These are phyloP conservation scores for Asarcornis scutulata DNA, from an alignment of 2,113 vertebrate species.

Conservation along the genomic window DNA sequence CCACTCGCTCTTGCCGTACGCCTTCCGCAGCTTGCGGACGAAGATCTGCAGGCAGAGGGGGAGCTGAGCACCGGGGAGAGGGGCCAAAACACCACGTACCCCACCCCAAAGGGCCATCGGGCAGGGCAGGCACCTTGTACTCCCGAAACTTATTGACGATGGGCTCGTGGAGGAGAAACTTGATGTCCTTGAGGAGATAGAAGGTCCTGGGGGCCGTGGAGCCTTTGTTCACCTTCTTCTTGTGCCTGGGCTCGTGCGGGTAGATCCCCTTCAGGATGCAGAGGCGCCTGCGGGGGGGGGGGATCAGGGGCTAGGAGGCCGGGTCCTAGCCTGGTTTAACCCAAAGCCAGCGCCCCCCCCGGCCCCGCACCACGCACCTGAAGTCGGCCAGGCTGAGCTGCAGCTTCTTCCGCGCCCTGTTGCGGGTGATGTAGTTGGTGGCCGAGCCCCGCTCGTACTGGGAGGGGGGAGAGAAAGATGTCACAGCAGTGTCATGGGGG, in stretches of 20 bases:
- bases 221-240: slow-evolving; percentile 98
- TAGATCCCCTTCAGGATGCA: slow-evolving; percentile 98
- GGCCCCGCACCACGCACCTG: slow-evolving; percentile 76
- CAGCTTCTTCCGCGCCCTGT: slow-evolving; percentile 94
- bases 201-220: slow-evolving; percentile 92
- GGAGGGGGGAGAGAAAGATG: not conserved
- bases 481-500: accelerated
- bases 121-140: slow-evolving; percentile 84
- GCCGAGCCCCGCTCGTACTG: slow-evolving; percentile 89
- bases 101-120: accelerated
- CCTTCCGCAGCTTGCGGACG: slow-evolving; percentile 93
- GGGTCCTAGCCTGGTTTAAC: too few species aligned
- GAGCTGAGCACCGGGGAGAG: accelerated
- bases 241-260: slow-evolving; percentile 95
- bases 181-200: slow-evolving; percentile 95
- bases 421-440: slow-evolving; percentile 96
- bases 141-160: slow-evolving; percentile 93
- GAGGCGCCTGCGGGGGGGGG: slow-evolving; percentile 80
- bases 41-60: slow-evolving; percentile 80
- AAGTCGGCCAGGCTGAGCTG: slow-evolving; percentile 92
- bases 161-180: slow-evolving; percentile 94
- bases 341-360: not conserved
- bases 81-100: accelerated
- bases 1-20: slow-evolving; percentile 92
- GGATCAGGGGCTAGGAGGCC: not conserved